These are phyloP conservation scores for Dendroctonus valens DNA, from an alignment of 1,140 invertebrate species.

Conservation along the genomic window DNA sequence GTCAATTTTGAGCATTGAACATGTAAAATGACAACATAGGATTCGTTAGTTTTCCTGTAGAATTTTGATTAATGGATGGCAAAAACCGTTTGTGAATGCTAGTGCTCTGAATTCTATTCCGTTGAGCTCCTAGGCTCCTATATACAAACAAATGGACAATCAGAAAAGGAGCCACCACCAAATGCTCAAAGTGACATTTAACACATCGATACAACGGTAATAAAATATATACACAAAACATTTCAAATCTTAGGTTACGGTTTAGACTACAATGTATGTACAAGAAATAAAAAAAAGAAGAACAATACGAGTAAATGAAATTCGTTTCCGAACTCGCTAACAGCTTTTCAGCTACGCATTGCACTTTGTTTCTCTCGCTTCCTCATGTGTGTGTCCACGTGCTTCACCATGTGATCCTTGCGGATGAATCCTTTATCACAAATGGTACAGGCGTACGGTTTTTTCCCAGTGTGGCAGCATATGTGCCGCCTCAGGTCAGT, in stretches of 20 bases:
- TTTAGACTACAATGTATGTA: no score
- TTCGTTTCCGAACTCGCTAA: no score
- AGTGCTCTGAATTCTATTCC: no score
- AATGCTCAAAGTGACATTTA: no score
- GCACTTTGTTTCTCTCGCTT: constrained; percentile 38
- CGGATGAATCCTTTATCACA: constrained; percentile 90
- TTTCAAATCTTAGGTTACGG: no score
- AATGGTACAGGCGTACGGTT: constrained; percentile 76
- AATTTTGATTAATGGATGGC: neutral
- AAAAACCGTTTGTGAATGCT: neutral
- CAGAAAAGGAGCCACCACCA: no score
- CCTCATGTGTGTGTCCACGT: constrained; percentile 77
- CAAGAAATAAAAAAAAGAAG: no score
- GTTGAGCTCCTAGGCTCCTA: no score
- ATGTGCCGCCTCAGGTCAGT: constrained; percentile 86
- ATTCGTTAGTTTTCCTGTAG: neutral
- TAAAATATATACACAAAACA: no score
- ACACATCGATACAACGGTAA: no score
- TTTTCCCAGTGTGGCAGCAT: constrained; percentile 79
- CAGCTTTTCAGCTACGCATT: constrained; percentile 17
- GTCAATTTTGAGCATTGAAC: constrained; percentile 11
- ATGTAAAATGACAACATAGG: neutral
- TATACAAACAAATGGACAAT: no score
- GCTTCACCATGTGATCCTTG: constrained; percentile 94
- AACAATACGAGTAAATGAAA: no score